Evolutionary conservation across 2,888 invertebrate genomes (phyloP), one percentile per base, ranked within the genome.

Genomic region (Drosophila infuscata): DNA sequence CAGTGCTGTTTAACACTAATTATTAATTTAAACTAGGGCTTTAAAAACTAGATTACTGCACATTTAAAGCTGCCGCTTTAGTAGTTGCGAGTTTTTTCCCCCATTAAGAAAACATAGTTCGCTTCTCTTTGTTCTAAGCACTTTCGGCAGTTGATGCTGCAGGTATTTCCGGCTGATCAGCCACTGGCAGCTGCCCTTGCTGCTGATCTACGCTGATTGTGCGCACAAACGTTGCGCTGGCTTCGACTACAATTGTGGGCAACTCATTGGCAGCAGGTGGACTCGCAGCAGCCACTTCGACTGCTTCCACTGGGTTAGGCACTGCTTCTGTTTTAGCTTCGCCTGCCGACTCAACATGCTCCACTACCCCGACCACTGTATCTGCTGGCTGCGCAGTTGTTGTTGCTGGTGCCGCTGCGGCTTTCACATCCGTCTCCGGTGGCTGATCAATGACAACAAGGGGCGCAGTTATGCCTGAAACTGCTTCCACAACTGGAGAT

Each of bases 41-140:
- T 80, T 88, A 83, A 81, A 81, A 86, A 83, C 87, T 90, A 90
- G 71, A 76, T 79, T 90, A 88, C 75, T 90, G 89, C 85, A 86
- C 88, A 79, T 90, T 88, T 86, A 88, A 90, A 90, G 85, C 89
- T 90, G 85, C 83, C 87, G 90, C 85, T 86, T 88, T 88, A 88
- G 68, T 86, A 76, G 85, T 90, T 86, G 90, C 89, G 90, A 86
- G 89, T 79, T 81, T 62, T 54, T 48, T 43, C 35, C 49, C 46
- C 57, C 38, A 38, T 29, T 38, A 1, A 56, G 63, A 61, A 49
- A 49, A 30, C 38, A 30, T 29, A 58, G 15, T 9, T 12, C 30
- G 7, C 25, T 68, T 36, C n/a, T 29, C 15, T 35, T 15, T 9
- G 1, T 29, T 30, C 61, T 68, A 71, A 49, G 56, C 58, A 52